Evolutionary conservation across 2,797 vertebrate species (phyloP), one percentile per base, ranked within the genome.

Genomic region (Xiphophorus birchmanni): DNA sequence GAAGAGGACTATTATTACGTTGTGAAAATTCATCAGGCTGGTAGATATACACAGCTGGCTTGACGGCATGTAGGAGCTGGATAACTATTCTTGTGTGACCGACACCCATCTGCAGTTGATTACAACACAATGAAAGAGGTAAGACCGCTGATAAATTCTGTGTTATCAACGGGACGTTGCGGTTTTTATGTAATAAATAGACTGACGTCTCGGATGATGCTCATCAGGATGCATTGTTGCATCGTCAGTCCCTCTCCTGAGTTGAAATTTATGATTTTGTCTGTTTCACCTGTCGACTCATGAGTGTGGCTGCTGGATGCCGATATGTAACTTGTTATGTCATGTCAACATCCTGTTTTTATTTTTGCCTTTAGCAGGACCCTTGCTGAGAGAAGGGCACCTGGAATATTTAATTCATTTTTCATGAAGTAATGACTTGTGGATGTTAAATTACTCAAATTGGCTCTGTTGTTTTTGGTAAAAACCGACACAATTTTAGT

Each of bases 1-100:
- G 72, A 74, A 79, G 75, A 73, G 74, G 79, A 47, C 80, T 58
- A 47, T 63, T 48, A 47, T 63, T 76, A 58, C 80, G 63, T 82
- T 81, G 42, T 67, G 80, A 88, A 86, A 82, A 89, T 94, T 93
- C 92, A 90, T 90, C 89, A 90, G 84, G 48, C 81, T 74, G 84
- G 81, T 71, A 82, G 75, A 90, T 1, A 21, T 35, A 69, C 80
- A 73, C 88, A 79, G 86, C 87, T 78, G 83, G 87, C 44, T 71
- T 90, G 88, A 88, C 90, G 86, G 85, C 91, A 92, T 93, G 92
- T 87, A 92, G 85, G 90, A 91, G 86, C 90, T 88, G 93, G 93
- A 95, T 93, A 94, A 93, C 90, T 93, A 86, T 90, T 82, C 82
- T 84, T 56, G 91, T 81, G 86, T 90, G 91, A 93, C 71, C 88